Base-by-base conservation (phyloP, 2,888 invertebrate genomes). In the Nephrotoma appendiculata region DNA sequence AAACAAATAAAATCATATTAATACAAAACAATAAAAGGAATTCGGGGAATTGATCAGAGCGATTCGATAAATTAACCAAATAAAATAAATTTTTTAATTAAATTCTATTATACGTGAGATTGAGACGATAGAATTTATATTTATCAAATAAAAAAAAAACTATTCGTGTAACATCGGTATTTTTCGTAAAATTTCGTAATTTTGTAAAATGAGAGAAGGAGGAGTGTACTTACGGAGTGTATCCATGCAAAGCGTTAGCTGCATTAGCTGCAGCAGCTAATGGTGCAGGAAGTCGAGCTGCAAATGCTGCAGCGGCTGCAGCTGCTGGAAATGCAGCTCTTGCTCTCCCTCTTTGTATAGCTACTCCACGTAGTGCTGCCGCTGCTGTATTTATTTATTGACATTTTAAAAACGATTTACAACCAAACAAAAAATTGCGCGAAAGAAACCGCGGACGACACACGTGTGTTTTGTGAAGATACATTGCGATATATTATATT, bases 191-290 rank as follows among this genome's bases (percentile, higher is more conserved):
- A 9, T 71, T 71, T 71, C 71, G 71, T 71, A 6, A 52, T 48
- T 57, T 71, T 71, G 71, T 71, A 31, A 71, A 71, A 71, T 31
- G 31, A 71, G 52, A 52, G 52, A 11, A 31, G 71, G 31, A 71
- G 19, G 71, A 71, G 71, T 71, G 91, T 95, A 96, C 96, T 96
- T 95, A 96, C 96, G 96, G 96, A 92, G 97, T 95, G 93, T 97
- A 97, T 91, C 97, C 96, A 94, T 96, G 97, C 92, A 96, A 93
- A 91, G 96, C 95, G 91, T 95, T 94, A 90, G 95, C 95, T 90
- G 93, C 94, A 91, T 95, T 88, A 87, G 95, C 95, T 88, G 95
- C 94, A 89, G 96, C 90, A 95, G 91, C 91, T 88, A 91, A 84
- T 89, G 90, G 87, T 90, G 95, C 94, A 90, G 95, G 93, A 92